Evolutionary conservation across 2,888 invertebrate species (phyloP).

Genomic region (Cataglyphis livida): DNA sequence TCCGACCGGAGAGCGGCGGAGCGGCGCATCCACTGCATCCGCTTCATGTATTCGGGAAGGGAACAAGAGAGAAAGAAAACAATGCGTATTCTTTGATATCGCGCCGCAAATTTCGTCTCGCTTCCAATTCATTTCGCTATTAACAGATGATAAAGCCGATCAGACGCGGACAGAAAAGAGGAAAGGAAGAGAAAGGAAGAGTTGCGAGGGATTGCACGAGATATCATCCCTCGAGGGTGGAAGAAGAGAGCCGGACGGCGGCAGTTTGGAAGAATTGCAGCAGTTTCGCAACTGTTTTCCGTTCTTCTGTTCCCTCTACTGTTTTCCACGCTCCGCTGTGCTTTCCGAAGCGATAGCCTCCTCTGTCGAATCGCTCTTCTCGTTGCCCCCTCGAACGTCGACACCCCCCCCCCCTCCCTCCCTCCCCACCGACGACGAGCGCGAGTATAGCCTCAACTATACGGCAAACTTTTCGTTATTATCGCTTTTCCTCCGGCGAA

Average conservation of each 20-base stretch:
- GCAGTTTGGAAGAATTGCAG: slow-evolving; percentile 77
- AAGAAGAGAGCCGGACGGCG: slow-evolving; percentile 49
- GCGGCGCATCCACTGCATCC: slow-evolving; percentile 34
- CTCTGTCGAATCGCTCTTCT: slow-evolving; percentile 21
- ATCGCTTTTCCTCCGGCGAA: slow-evolving; percentile 65
- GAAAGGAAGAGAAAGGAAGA: slow-evolving; percentile 7
- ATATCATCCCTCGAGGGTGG: slow-evolving; percentile 13
- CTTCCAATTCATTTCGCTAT: slow-evolving; percentile 77
- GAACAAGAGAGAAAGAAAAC: background rate
- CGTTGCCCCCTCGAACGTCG: slow-evolving; percentile 3
- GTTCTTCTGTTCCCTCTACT: slow-evolving; percentile 77
- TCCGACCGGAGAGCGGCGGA: slow-evolving; percentile 22
- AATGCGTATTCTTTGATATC: background rate
- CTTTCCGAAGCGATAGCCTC: slow-evolving; percentile 55
- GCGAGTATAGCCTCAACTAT: slow-evolving; percentile 32
- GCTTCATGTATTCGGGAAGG: background rate
- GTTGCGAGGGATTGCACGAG: slow-evolving; percentile 5
- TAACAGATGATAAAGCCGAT: slow-evolving; percentile 77
- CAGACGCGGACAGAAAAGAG: slow-evolving; percentile 51
- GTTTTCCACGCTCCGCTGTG: slow-evolving; percentile 78
- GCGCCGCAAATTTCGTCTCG: slow-evolving; percentile 49
- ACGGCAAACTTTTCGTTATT: slow-evolving; percentile 72
- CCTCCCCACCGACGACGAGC: slow-evolving; percentile 48
- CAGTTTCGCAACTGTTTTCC: slow-evolving; percentile 80
- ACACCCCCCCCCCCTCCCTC: slow-evolving; percentile 43